Evolutionary conservation across 1,140 invertebrate species (phyloP), one percentile per base, ranked within the genome.

Genomic region (Lepidurus arcticus): DNA sequence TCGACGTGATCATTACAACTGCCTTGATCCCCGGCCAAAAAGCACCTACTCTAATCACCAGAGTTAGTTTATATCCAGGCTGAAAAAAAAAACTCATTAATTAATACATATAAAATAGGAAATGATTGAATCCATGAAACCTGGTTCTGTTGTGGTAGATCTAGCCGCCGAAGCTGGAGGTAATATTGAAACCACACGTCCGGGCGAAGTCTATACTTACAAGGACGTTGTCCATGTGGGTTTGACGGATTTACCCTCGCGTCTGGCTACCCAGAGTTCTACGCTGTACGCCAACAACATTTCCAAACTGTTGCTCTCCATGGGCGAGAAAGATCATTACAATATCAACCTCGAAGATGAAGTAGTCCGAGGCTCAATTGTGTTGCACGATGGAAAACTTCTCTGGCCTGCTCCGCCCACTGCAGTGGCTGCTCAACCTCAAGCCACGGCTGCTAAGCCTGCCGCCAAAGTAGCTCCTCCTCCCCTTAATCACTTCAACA

Each of bases 251-350:
- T 85, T 97, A 42, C 92, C 94, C 6, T 92, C 91, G 81, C 88
- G 93, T 43, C 88, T 97, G 81, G 93, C 94, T 0, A 93, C 94
- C 1, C 94, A 96, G 84, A 91, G 92, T 73, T 94, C 92, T 53
- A 94, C 92, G 0, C 86, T 96, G 1, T 96, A 95, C 85, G 92
- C 91, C 11, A 96, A 97, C 84, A 97, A 96, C 83, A 93, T 97
- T 80, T 93, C 92, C 11, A 96, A 95, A 83, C 91, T 96, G 81
- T 85, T 96, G 0, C 85, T 95, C 1, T 94, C 93, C 44, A 90
- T 96, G 77, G 93, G 82, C 53, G 87, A 89, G 78, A 90, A 94
- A 80, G 90, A 94, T 81, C 90, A 93, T 82, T 95, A 92, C 83
- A 84, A 91, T 82, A 89, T 95, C 73, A 91, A 95, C 85, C 84